phyloP scores from a whole-genome alignment of 1,140 invertebrate species.

The Antheraea mylitta region DNA sequence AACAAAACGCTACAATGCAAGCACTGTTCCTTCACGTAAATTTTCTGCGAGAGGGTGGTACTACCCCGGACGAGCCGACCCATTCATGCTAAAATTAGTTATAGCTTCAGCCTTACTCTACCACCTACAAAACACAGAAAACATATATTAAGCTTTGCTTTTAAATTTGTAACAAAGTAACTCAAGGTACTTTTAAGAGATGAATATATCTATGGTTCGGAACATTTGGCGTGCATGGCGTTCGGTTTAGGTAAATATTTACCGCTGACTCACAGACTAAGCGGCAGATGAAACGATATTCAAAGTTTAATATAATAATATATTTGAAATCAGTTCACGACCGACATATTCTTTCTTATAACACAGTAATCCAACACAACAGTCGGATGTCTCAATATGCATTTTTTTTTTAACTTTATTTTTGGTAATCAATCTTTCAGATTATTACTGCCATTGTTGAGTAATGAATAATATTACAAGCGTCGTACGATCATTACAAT shows the following conservation, averaged over 20 bases:
- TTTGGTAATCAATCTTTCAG: too few species aligned
- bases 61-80: too few species aligned
- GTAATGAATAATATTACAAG: too few species aligned
- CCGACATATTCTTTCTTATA: background rate
- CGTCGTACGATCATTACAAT: too few species aligned
- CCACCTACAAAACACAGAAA: too few species aligned
- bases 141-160: background rate
- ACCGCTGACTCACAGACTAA: conserved; percentile 21
- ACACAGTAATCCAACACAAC: background rate
- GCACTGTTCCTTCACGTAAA: too few species aligned
- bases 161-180: background rate
- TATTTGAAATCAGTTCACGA: background rate
- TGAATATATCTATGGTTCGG: conserved; percentile 13
- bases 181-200: background rate
- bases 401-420: too few species aligned
- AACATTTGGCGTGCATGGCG: conserved; percentile 25
- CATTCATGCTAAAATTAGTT: too few species aligned
- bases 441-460: too few species aligned
- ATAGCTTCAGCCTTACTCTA: too few species aligned
- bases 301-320: background rate
- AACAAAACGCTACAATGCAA: too few species aligned
- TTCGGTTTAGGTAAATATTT: conserved; percentile 27
- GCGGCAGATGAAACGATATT: conserved; percentile 8
- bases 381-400: background rate
- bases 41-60: too few species aligned